Evolutionary conservation across 2,888 invertebrate genomes (phyloP).

Genomic region (Epicampocera succincta): DNA sequence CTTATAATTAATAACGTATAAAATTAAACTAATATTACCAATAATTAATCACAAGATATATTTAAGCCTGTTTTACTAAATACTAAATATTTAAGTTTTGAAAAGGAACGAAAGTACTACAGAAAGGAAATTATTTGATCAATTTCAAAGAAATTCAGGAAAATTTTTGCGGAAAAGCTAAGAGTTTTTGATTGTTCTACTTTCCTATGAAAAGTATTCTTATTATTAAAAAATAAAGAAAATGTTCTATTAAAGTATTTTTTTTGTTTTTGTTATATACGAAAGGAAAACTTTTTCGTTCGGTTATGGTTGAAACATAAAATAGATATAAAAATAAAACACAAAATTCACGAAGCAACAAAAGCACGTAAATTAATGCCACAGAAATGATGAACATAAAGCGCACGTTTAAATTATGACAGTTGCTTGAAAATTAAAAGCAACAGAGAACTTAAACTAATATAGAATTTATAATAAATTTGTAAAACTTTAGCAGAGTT

Average conservation of each 20-base stretch:
- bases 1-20: constrained; percentile 47
- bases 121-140: neutral
- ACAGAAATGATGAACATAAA: neutral
- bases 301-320: constrained; percentile 5
- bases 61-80: constrained; percentile 28
- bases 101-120: neutral
- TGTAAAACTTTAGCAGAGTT: too few relatives aligned
- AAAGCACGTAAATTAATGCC: constrained; percentile 39
- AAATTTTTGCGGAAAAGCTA: neutral
- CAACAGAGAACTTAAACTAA: neutral
- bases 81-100: constrained; percentile 6
- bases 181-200: too few relatives aligned
- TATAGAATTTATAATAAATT: too few relatives aligned
- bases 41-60: constrained; percentile 49
- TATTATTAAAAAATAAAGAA: neutral
- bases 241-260: too few relatives aligned
- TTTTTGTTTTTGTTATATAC: neutral
- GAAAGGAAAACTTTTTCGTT: constrained; percentile 30
- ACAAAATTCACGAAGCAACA: constrained; percentile 45
- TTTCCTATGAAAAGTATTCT: too few relatives aligned
- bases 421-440: neutral
- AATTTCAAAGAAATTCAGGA: neutral
- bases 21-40: constrained; percentile 48
- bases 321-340: constrained; percentile 1
- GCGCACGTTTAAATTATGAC: neutral